phyloP scores from a whole-genome alignment of 2,113 vertebrate species.

The Mormoops blainvillei region DNA sequence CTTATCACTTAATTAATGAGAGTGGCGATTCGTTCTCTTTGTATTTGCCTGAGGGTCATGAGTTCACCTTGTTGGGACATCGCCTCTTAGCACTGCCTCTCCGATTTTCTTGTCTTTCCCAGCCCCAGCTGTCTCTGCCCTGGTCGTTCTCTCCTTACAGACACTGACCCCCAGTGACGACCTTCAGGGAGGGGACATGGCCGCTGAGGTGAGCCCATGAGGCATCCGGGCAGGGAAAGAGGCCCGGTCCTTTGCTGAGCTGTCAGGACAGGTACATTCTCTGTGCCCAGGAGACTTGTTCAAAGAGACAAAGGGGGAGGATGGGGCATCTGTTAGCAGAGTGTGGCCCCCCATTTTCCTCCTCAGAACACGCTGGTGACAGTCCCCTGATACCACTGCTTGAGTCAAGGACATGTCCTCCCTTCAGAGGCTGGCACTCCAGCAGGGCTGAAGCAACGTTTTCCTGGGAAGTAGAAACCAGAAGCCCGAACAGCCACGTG shows the following conservation, averaged over 20 bases:
- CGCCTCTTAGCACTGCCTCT: background rate
- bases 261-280: background rate
- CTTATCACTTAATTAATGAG: fast-evolving
- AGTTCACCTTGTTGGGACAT: background rate
- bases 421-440: too few species aligned
- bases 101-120: too few species aligned
- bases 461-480: background rate
- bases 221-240: background rate
- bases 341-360: fast-evolving
- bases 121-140: background rate
- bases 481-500: background rate
- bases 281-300: background rate
- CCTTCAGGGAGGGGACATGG: background rate
- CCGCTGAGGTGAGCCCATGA: background rate
- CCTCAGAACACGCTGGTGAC: background rate
- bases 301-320: too few species aligned
- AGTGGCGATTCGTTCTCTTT: background rate
- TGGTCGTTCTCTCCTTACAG: background rate
- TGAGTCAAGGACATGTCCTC: fast-evolving
- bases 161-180: fast-evolving
- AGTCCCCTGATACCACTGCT: background rate
- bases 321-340: too few species aligned
- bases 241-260: fast-evolving
- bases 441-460: background rate
- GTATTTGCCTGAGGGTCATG: background rate